These are phyloP conservation scores for Remorina albescens DNA, from an alignment of 2,797 vertebrate species.

Conservation along the genomic window DNA sequence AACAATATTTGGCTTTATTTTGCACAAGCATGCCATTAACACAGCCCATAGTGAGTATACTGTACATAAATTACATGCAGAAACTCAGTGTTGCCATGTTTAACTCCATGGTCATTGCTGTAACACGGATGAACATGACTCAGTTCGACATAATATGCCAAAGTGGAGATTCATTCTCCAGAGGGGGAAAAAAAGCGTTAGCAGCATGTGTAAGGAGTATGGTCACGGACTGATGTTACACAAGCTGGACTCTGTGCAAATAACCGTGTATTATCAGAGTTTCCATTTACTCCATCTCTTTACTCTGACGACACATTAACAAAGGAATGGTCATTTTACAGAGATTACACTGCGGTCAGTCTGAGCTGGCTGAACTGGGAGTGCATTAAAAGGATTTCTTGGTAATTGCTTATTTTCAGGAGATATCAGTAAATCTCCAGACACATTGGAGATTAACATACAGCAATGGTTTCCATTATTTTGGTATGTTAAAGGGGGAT, in stretches of 20 bases:
- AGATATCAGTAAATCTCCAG: conserved; percentile 3
- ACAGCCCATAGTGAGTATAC: background rate
- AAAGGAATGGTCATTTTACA: conserved; percentile 13
- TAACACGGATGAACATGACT: background rate
- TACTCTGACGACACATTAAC: background rate
- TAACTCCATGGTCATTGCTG: background rate
- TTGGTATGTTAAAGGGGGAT: conserved; percentile 4
- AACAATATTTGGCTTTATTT: background rate
- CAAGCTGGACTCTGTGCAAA: conserved; percentile 50
- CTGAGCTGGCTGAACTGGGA: no score
- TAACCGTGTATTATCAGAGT: conserved; percentile 23
- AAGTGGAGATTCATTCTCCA: background rate
- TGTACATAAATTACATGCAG: background rate
- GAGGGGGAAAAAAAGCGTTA: conserved; percentile 13
- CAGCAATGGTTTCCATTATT: background rate
- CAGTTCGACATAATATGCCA: background rate
- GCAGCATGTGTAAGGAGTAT: conserved; percentile 50
- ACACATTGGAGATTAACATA: background rate
- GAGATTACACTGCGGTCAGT: background rate
- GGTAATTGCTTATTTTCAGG: background rate
- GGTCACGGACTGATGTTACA: conserved; percentile 51
- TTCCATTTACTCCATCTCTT: conserved; percentile 17
- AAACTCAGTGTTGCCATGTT: background rate
- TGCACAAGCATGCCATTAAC: background rate
- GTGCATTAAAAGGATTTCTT: background rate